Base-by-base conservation (phyloP, 2,113 vertebrate genomes). In the Struthidea cinerea region DNA sequence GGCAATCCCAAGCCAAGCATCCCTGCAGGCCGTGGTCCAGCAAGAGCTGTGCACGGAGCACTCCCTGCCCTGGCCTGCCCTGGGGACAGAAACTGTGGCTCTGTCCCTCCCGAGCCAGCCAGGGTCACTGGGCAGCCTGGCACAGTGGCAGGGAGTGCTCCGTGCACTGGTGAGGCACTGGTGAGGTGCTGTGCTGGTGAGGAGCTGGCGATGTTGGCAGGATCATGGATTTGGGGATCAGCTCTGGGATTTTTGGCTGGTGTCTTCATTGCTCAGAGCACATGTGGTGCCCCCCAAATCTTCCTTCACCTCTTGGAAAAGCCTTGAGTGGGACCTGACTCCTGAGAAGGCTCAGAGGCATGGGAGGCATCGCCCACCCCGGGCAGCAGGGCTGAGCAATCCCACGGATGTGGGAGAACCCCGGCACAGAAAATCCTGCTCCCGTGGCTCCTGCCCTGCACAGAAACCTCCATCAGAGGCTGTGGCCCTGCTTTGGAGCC, bases 1-100 rank as follows among this genome's bases (percentile, higher is more conserved):
- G 94, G 89, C 77, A 94, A 92, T 61, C 41, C 41, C 74, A 95
- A 89, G 89, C 92, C 81, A 79, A 50, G 90, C 89, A 77, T 89
- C 50, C 61, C 75, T 70, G 57, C 50, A 53, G 86, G 90, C 80
- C 10, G 15, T 27, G 69, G 71, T 16, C 57, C 41, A 26, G 89
- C 46, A 64, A 9, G 50, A 49, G 59, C 52, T 1, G 23, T 21
- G 77, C 59, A 26, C 3, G 28, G 68, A 47, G 68, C 39, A 10
- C 47, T 65, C 80, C 47, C 64, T 55, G 56, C 22, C 64, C 18
- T 37, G 90, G 7, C 26, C 77, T 88, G 61, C 26, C 83, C 83
- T 42, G 89, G 47, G 56, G 80, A 42, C 90, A 90, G 73, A 80
- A 67, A 19, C 50, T n/a, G 55, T 17, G 50, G 18, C 71, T 92